Evolutionary conservation across 1,140 invertebrate species (phyloP), one percentile per base, ranked within the genome.

Genomic region (Chironomus tepperi): DNA sequence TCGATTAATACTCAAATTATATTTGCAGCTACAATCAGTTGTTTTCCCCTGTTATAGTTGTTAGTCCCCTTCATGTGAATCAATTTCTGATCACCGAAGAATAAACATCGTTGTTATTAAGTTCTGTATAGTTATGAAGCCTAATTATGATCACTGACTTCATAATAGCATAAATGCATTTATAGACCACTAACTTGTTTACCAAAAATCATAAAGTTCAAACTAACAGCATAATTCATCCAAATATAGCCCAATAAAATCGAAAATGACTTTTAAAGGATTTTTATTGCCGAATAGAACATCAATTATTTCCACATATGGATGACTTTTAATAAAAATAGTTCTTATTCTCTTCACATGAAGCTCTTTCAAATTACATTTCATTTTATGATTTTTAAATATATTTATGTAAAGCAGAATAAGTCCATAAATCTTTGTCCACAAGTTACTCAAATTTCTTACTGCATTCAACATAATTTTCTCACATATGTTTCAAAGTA

Each of bases 381-480:
- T 70, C 12, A 12, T 70, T 70, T 12, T 70, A 18, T 70, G 18
- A 19, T 70, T n/a, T 7, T 57, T n/a, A 57, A n/a, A 10, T 3
- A n/a, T n/a, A 57, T 34, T 34, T 5, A 57, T n/a, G 47, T 12
- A 57, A 57, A 57, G 16, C 8, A 70, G 6, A 70, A 70, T 5
- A 18, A 70, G 65, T 70, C 18, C 65, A 70, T 70, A 70, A 70
- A 70, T 70, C 65, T 19, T 70, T 21, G 65, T 70, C 16, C 19
- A 70, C 65, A 19, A 18, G 65, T 1, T 70, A 70, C 18, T 70
- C 47, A 57, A 57, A 57, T 57, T 57, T 57, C 43, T 12, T 34
- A 57, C n/a, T 57, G 47, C 47, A n/a, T 57, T 57, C 12, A 57
- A 57, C 47, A 57, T n/a, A 15, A n/a, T 57, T 57, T 57, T 57